Evolutionary conservation across 2,888 invertebrate species (phyloP), one percentile per base, ranked within the genome.

Genomic region (Resseliella maxima): DNA sequence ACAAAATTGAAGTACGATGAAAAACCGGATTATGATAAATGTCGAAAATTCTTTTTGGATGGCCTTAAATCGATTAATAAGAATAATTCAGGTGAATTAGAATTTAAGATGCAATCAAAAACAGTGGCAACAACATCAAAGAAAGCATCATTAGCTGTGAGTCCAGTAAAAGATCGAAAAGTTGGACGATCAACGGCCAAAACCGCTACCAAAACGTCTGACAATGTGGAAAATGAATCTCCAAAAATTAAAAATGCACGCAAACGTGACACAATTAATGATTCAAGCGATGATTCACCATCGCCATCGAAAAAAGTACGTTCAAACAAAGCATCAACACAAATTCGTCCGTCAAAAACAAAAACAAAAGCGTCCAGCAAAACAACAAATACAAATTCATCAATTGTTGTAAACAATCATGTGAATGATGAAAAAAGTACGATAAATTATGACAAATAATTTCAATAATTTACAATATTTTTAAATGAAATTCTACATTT

Each of bases 1-100:
- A 92, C 93, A 85, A 92, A 93, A 59, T 88, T 97, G 88, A 92
- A 94, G 88, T 95, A 95, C 88, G 93, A 95, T 88, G 94, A 94
- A 27, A 91, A 90, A 21, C 96, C 97, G 0, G 94, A 97, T 89
- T 97, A 97, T 89, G 91, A 93, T 0, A 94, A 94, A 89, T 94
- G 95, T 88, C 92, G 93, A 24, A 92, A 93, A 87, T 91, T 95
- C 24, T 94, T 97, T 88, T 90, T 92, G 36, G 91, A 91, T 81
- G 96, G 94, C 21, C 90, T 97, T 0, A 94, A 95, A 89, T 91
- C 92, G 31, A 90, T 94, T 86, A 94, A 94, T 12, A 92, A 93
- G 64, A 89, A 92, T 0, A 91, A 92, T 86, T 92, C 89, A 81
- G 93, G 93, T 72, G 93, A 94, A 88, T 90, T 96, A 31, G 93